Evolutionary conservation across 2,797 vertebrate species (phyloP).

Genomic region (Dryobates pubescens): DNA sequence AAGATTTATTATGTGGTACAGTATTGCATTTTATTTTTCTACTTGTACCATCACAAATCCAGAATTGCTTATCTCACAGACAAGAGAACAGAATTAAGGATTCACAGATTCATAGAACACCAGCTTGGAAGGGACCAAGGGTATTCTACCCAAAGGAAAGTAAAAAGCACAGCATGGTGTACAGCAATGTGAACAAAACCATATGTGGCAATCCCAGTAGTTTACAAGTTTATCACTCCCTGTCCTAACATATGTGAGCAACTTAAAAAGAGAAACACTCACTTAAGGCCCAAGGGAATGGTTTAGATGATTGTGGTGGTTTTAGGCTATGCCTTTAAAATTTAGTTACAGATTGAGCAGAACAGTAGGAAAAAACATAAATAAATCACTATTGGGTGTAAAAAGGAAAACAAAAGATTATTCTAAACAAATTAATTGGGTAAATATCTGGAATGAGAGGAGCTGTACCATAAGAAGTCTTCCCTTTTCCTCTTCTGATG

Average conservation of each 20-base stretch:
- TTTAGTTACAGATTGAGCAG: too few relatives aligned
- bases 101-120: too few relatives aligned
- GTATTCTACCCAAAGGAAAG: not conserved
- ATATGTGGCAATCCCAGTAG: constrained; percentile 2
- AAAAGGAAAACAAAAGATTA: too few relatives aligned
- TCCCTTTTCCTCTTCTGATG: too few relatives aligned
- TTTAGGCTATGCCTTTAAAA: too few relatives aligned
- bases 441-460: too few relatives aligned
- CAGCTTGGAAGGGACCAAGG: too few relatives aligned
- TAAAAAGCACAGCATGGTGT: not conserved
- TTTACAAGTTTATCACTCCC: not conserved
- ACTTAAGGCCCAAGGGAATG: not conserved
- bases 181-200: not conserved
- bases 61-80: not conserved
- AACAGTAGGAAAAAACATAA: too few relatives aligned
- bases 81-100: not conserved
- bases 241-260: not conserved
- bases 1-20: not conserved
- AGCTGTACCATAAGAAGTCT: too few relatives aligned
- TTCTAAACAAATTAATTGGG: too few relatives aligned
- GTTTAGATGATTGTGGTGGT: not conserved
- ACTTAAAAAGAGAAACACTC: not conserved
- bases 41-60: not conserved
- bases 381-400: too few relatives aligned
- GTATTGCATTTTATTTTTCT: not conserved